phyloP scores from a whole-genome alignment of 2,888 invertebrate genomes.

The Apodemia hepburni region DNA sequence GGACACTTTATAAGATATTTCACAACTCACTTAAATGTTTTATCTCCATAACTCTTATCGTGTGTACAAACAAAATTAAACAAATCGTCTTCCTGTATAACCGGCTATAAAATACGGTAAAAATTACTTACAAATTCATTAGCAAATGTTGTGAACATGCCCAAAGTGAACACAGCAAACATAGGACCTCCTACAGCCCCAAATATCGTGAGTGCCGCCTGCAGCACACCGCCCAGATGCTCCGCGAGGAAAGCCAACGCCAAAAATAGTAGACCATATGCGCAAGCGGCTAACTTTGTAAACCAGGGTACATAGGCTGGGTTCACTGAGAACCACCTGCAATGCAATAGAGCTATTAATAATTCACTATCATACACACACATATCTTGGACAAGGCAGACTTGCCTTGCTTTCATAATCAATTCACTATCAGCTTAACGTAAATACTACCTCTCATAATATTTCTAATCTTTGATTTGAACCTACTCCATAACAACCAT shows the following conservation, averaged over 20 bases:
- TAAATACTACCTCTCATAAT: too few species aligned
- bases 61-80: too few species aligned
- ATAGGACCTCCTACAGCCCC: conserved; percentile 93
- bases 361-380: too few species aligned
- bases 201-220: conserved; percentile 91
- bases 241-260: conserved; percentile 91
- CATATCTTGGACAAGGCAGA: too few species aligned
- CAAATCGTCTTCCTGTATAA: background rate
- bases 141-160: conserved; percentile 88
- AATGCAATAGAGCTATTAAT: background rate
- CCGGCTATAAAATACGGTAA: background rate
- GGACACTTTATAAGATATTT: too few species aligned
- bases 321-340: conserved; percentile 56
- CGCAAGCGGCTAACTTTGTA: conserved; percentile 84
- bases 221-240: conserved; percentile 91
- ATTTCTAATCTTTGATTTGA: too few species aligned
- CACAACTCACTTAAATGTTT: too few species aligned
- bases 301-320: conserved; percentile 66
- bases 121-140: conserved; percentile 81
- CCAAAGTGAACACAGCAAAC: conserved; percentile 91
- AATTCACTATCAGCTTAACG: too few species aligned
- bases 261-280: conserved; percentile 88
- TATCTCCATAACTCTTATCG: too few species aligned
- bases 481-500: too few species aligned
- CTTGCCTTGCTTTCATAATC: too few species aligned